Base-by-base conservation (phyloP, 2,797 vertebrate genomes). In the Sorex maritimensis region DNA sequence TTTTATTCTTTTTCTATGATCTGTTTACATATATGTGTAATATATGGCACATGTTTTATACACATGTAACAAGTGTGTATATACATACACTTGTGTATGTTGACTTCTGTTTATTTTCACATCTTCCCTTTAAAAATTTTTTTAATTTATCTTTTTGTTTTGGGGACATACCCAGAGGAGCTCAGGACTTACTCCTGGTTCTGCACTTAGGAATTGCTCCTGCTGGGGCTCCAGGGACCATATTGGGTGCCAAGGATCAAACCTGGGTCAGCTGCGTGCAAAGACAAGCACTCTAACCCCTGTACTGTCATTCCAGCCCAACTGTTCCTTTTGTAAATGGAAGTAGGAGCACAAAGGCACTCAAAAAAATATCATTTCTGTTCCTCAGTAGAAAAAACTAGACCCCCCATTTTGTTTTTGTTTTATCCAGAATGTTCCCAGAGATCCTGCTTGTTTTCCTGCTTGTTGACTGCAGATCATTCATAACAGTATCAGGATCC, bases 261-360 rank as follows among this genome's bases (percentile, higher is more conserved):
- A 14, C 49, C 49, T 44, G 49, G 49, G 49, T 52, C 49, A 52
- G 49, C 49, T 52, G 49, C 49, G 11, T 52, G 10, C 49, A 52
- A 52, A 52, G 49, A 9, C 49, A 52, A 52, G 10, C 49, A 52
- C 49, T 14, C 49, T 52, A 44, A 6, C 49, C 49, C 10, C 49
- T 11, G 49, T 52, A 52, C 49, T 44, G 41, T 44, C 49, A 52
- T 52, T 52, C 49, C 49, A 52, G 49, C 95, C 77, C 19, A 80
- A 12, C 44, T 71, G 55, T n/a, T 14, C 30, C n/a, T 78, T n/a
- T 90, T 92, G 15, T 6, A 24, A 92, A 84, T 86, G 38, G 8
- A 90, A 79, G 17, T 84, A 41, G 55, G 41, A 93, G 10, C 38
- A 92, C 49, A 85, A 41, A 90, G 17, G 14, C 13, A 72, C 24